Evolutionary conservation across 1,140 invertebrate species (phyloP).

Genomic region (Potamilus streckersoni): DNA sequence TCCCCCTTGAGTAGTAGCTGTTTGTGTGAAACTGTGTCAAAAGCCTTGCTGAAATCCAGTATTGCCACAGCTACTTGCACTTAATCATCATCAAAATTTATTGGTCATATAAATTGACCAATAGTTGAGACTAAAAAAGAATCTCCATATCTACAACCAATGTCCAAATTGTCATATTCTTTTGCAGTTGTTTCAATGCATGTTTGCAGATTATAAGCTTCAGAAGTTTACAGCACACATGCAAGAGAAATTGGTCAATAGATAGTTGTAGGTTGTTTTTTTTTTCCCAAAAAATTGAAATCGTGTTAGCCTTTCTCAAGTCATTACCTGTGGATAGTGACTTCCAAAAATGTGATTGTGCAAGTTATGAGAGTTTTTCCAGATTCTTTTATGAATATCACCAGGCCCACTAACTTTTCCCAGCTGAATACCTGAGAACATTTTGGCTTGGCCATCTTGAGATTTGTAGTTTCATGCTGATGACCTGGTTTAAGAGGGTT

Average conservation of each 20-base stretch:
- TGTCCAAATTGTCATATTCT: slow-evolving; percentile 13
- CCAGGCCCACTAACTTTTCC: slow-evolving; percentile 11
- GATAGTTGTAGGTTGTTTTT: slow-evolving; percentile 4
- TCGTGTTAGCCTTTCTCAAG: slow-evolving; percentile 6
- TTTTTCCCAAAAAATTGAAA: slow-evolving; percentile 7
- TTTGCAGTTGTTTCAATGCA: slow-evolving; percentile 8
- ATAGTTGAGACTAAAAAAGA: slow-evolving; percentile 24
- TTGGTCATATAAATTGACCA: too few species aligned
- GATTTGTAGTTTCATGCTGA: background rate
- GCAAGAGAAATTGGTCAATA: slow-evolving; percentile 12
- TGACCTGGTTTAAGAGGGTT: background rate
- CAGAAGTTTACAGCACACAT: slow-evolving; percentile 16
- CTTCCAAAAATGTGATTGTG: slow-evolving; percentile 2
- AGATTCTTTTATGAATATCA: background rate
- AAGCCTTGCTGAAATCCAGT: too few species aligned
- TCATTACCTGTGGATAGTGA: background rate
- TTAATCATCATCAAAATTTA: too few species aligned
- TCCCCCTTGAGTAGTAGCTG: too few species aligned
- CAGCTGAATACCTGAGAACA: background rate
- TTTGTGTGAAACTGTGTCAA: too few species aligned
- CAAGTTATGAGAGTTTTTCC: slow-evolving; percentile 6
- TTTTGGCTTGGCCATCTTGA: slow-evolving; percentile 3
- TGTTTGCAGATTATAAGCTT: slow-evolving; percentile 7
- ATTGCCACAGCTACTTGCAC: too few species aligned
- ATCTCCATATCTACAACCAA: slow-evolving; percentile 9